phyloP scores from a whole-genome alignment of 2,113 vertebrate species.

The Tor tambroides region DNA sequence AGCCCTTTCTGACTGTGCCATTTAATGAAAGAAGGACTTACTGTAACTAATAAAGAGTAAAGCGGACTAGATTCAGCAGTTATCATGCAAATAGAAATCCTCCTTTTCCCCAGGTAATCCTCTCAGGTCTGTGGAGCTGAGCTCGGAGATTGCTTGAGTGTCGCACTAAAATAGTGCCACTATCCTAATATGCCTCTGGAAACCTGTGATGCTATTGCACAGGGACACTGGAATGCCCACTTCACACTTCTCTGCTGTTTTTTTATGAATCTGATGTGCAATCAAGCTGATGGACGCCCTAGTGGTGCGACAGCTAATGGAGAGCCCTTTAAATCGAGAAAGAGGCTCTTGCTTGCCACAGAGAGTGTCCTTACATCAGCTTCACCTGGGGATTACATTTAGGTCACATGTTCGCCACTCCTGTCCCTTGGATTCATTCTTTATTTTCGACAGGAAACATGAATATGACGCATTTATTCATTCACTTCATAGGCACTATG shows the following conservation, averaged over 20 bases:
- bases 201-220: constrained; percentile 29
- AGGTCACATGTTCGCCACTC: constrained; percentile 60
- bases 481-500: background rate
- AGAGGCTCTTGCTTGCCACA: constrained; percentile 54
- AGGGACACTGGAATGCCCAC: constrained; percentile 47
- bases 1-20: constrained; percentile 54
- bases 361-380: constrained; percentile 53
- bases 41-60: constrained; percentile 52
- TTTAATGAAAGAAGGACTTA: constrained; percentile 52
- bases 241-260: constrained; percentile 59
- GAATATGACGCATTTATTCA: background rate
- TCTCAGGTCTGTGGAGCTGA: constrained; percentile 43
- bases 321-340: constrained; percentile 63
- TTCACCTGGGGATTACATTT: constrained; percentile 60
- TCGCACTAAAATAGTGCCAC: constrained; percentile 28
- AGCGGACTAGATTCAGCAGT: constrained; percentile 42
- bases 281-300: constrained; percentile 69
- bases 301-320: constrained; percentile 61
- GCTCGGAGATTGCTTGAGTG: constrained; percentile 24
- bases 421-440: constrained; percentile 44
- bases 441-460: constrained; percentile 33
- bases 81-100: constrained; percentile 52
- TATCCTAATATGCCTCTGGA: constrained; percentile 43
- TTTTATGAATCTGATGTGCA: constrained; percentile 75
- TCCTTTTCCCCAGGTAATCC: constrained; percentile 40